Conservation (phyloP, 2,113 vertebrate genomes). For the Falco punctatus region DNA sequence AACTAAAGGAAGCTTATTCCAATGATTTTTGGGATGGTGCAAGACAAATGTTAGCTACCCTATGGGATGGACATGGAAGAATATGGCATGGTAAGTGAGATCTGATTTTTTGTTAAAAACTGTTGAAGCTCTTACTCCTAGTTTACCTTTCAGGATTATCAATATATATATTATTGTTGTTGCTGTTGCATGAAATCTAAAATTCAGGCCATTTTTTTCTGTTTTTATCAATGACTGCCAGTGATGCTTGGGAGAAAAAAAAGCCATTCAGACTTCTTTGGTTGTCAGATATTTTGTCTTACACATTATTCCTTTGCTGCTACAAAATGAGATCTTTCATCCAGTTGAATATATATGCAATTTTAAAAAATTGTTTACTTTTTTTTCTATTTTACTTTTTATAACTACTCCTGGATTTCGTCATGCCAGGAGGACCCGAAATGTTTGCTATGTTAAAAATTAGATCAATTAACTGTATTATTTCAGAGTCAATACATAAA, state of each 20-base stretch:
- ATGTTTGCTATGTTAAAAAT: background rate
- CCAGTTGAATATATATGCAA: background rate
- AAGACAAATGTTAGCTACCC: constrained; percentile 85
- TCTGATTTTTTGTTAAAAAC: background rate
- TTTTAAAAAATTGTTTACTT: background rate
- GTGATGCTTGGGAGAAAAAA: background rate
- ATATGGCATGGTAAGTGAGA: constrained; percentile 92
- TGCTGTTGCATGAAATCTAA: background rate
- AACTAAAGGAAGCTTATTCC: constrained; percentile 90
- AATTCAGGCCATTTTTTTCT: background rate
- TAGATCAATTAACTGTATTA: background rate
- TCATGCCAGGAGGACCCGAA: background rate
- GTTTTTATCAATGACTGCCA: background rate
- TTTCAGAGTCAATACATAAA: background rate
- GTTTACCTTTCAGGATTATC: background rate
- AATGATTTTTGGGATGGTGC: constrained; percentile 92
- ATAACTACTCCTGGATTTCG: background rate
- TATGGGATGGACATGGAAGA: constrained; percentile 94
- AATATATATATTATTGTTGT: background rate
- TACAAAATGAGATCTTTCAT: background rate
- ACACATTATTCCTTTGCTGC: background rate
- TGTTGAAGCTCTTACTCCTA: background rate
- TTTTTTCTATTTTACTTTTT: background rate
- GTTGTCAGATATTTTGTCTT: background rate
- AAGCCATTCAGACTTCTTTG: background rate